Conservation (phyloP, 2,888 invertebrate genomes). For the Amphipoea lucens region DNA sequence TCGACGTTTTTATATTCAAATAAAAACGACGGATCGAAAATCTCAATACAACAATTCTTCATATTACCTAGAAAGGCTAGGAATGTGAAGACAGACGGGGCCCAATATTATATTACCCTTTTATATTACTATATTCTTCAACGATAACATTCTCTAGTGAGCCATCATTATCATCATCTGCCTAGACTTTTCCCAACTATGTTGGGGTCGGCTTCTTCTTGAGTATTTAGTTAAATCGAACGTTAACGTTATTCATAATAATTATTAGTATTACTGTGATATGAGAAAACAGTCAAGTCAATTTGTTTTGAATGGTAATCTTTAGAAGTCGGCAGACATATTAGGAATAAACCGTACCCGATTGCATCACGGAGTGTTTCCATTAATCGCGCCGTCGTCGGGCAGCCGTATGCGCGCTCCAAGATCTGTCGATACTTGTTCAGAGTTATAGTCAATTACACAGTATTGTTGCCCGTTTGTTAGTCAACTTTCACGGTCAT, state of each 20-base stretch:
- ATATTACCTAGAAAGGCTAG: background rate
- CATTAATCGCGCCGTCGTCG: slow-evolving; percentile 47
- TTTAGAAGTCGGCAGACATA: background rate
- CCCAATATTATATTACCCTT: slow-evolving; percentile 18
- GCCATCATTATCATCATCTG: too few species aligned
- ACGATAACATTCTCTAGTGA: slow-evolving; percentile 1
- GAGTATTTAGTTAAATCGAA: background rate
- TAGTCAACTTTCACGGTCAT: background rate
- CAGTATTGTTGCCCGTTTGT: slow-evolving; percentile 28
- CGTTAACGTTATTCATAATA: background rate
- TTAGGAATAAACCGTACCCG: background rate
- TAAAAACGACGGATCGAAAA: slow-evolving; percentile 7
- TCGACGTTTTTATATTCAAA: background rate
- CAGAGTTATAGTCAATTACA: slow-evolving; percentile 47
- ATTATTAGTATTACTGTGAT: background rate
- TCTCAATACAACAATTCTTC: slow-evolving; percentile 5
- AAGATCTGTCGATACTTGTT: slow-evolving; percentile 51
- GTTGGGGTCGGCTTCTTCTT: too few species aligned
- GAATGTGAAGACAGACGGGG: slow-evolving; percentile 1
- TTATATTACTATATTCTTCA: slow-evolving; percentile 11
- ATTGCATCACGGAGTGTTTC: slow-evolving; percentile 29
- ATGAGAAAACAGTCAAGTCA: background rate
- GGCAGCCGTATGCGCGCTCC: slow-evolving; percentile 5
- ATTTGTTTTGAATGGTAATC: background rate
- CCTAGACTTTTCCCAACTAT: too few species aligned